A percentile compares a stretch with the other conserved stretches of the same genome.
Conservation (phyloP, 1,140 invertebrate species). For the Samia ricini region DNA sequence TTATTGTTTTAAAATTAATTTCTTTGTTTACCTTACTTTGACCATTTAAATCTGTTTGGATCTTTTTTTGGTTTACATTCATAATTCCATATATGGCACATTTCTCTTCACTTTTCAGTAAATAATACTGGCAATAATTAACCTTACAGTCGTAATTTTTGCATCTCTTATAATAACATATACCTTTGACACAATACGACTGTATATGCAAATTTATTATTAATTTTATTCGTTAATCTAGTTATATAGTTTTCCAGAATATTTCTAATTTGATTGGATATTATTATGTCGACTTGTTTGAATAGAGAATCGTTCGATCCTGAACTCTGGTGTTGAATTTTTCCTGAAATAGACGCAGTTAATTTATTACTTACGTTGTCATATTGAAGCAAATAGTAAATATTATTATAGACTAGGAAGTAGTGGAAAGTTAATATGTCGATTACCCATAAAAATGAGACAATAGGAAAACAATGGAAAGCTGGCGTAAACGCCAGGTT, state of each 20-base stretch:
- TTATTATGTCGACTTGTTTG: constrained; percentile 26
- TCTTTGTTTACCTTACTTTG: neutral
- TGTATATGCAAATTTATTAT: constrained; percentile 40
- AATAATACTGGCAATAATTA: constrained; percentile 19
- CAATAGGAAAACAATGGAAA: no score
- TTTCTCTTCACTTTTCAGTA: constrained; percentile 37
- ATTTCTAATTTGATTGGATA: constrained; percentile 33
- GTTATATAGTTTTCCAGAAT: constrained; percentile 37
- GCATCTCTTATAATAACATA: constrained; percentile 47
- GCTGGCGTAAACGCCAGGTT: no score
- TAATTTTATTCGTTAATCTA: constrained; percentile 40
- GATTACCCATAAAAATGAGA: no score
- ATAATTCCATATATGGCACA: constrained; percentile 15
- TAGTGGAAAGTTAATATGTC: no score
- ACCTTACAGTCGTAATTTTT: constrained; percentile 14
- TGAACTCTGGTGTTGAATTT: constrained; percentile 11
- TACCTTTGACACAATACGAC: constrained; percentile 42
- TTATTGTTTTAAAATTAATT: neutral
- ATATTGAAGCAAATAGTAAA: no score
- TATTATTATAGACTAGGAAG: no score
- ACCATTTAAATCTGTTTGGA: neutral
- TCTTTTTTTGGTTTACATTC: neutral
- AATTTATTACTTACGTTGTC: no score
- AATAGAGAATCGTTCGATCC: constrained; percentile 20
- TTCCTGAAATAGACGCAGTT: constrained; percentile 30